Conservation (phyloP, 2,113 vertebrate species). For the Morone chrysops region DNA sequence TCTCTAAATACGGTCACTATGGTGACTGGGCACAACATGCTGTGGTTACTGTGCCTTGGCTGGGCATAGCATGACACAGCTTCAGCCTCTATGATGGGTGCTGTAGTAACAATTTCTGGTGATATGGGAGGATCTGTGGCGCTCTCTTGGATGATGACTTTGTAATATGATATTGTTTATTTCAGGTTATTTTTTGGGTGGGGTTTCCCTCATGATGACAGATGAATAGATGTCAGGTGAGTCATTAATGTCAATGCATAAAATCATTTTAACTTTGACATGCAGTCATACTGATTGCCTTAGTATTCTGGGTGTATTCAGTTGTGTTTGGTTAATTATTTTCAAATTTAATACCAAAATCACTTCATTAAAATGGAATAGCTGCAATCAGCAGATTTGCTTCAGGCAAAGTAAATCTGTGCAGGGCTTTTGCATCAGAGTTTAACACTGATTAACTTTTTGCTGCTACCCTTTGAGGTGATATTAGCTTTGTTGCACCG, state of each 20-base stretch:
- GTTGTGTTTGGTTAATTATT: too few species aligned
- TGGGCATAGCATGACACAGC: slow-evolving; percentile 32
- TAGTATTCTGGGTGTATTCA: not conserved
- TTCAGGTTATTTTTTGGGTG: slow-evolving; percentile 9
- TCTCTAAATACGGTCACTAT: slow-evolving; percentile 34
- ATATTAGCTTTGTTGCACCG: not conserved
- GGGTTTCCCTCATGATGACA: not conserved
- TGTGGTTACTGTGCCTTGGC: slow-evolving; percentile 48
- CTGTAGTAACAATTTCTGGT: slow-evolving; percentile 3
- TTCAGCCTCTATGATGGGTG: not conserved
- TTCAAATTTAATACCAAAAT: not conserved
- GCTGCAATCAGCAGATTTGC: not conserved
- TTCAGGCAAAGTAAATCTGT: not conserved
- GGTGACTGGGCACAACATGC: slow-evolving; percentile 52
- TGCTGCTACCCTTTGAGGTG: not conserved
- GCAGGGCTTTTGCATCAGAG: not conserved
- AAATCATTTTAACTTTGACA: not conserved
- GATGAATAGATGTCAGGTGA: slow-evolving; percentile 16
- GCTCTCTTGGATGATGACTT: not conserved
- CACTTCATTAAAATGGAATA: not conserved
- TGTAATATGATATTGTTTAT: slow-evolving; percentile 6
- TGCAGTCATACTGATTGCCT: not conserved
- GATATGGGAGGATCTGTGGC: not conserved
- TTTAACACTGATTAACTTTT: not conserved
- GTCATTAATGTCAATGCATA: slow-evolving; percentile 22